Conservation (phyloP, 2,797 vertebrate species). For the Euphonia xanthogaster region DNA sequence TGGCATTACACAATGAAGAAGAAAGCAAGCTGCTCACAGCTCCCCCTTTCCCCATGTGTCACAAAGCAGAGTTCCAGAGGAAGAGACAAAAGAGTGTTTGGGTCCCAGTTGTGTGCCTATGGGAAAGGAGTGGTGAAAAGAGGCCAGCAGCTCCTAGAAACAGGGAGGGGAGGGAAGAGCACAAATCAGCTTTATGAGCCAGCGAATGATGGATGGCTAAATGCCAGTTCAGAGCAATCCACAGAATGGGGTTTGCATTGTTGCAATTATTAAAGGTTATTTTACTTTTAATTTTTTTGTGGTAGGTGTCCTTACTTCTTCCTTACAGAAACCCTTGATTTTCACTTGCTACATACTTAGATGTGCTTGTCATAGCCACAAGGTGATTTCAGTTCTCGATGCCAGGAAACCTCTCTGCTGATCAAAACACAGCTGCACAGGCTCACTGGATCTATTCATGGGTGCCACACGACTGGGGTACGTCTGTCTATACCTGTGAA, state of each 20-base stretch:
- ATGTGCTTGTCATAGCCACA: constrained; percentile 73
- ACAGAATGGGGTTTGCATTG: background rate
- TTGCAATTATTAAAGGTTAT: constrained; percentile 59
- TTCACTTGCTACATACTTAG: constrained; percentile 62
- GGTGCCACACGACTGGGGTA: constrained; percentile 64
- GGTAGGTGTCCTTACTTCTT: constrained; percentile 50
- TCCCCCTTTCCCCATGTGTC: background rate
- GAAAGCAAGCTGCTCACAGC: background rate
- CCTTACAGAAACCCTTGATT: constrained; percentile 74
- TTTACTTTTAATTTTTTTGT: constrained; percentile 70
- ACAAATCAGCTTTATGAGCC: background rate
- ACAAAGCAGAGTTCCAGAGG: background rate
- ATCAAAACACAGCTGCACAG: constrained; percentile 84
- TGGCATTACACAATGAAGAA: background rate
- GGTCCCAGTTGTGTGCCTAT: background rate
- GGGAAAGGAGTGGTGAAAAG: constrained; percentile 4
- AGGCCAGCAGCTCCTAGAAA: background rate
- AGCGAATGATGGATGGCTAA: constrained; percentile 39
- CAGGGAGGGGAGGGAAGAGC: background rate
- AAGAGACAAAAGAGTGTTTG: background rate
- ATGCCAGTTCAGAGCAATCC: background rate
- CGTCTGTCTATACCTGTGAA: constrained; percentile 78
- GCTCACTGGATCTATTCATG: constrained; percentile 71
- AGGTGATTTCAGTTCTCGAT: constrained; percentile 75
- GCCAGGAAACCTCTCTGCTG: constrained; percentile 75